These are phyloP conservation scores for Habrosyne pyritoides DNA, from an alignment of 2,888 invertebrate genomes.

Conservation along the genomic window DNA sequence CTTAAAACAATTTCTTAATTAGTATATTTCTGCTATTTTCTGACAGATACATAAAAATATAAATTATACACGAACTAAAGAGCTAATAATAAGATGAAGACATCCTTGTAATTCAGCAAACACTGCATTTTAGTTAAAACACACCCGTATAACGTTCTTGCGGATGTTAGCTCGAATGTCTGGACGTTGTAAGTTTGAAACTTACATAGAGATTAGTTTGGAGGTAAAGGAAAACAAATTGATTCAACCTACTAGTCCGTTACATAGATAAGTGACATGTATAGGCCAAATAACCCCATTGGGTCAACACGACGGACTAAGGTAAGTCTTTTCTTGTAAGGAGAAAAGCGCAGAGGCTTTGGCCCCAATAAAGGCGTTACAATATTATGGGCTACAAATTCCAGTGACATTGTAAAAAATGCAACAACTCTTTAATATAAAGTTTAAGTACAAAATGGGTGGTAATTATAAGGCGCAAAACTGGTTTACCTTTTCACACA, in stretches of 20 bases:
- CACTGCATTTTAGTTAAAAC: background rate
- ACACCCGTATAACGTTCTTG: background rate
- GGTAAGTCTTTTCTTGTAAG: background rate
- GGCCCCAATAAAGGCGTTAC: background rate
- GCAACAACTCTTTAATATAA: no score
- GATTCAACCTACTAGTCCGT: background rate
- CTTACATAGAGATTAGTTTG: background rate
- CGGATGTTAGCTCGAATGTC: background rate
- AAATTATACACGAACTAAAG: background rate
- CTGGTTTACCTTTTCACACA: no score
- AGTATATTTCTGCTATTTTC: no score
- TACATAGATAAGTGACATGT: background rate
- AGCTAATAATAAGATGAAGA: background rate
- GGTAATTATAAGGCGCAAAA: no score
- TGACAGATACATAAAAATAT: no score
- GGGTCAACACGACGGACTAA: background rate
- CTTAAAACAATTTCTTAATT: no score
- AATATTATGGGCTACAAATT: background rate
- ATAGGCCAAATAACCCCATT: background rate
- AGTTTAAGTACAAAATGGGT: no score
- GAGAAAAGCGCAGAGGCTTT: background rate
- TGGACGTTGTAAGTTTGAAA: background rate
- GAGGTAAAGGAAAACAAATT: background rate
- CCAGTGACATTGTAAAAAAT: no score
- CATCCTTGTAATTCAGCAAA: background rate